Percentiles rank a stretch among this genome's conserved stretches.
phyloP scores from a whole-genome alignment of 2,888 invertebrate species.

The Chouioia cunea region DNA sequence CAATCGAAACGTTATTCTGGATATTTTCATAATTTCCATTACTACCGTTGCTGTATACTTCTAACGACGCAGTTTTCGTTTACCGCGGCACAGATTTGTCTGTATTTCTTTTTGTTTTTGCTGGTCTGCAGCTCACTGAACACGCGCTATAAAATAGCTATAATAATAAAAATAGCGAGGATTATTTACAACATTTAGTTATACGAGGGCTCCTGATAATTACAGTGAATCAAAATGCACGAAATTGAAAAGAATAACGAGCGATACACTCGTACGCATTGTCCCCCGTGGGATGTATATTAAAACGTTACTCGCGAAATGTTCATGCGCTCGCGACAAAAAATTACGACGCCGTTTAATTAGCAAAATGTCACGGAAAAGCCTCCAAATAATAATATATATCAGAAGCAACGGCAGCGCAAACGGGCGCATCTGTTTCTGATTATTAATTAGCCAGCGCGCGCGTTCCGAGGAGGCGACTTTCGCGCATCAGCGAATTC shows the following conservation, averaged over 20 bases:
- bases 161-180: slow-evolving; percentile 1
- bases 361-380: slow-evolving; percentile 44
- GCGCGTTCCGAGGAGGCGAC: slow-evolving; percentile 9
- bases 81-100: too few species aligned
- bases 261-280: too few species aligned
- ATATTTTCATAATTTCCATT: too few species aligned
- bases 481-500: too few species aligned
- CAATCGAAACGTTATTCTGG: too few species aligned
- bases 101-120: too few species aligned
- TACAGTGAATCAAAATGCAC: too few species aligned
- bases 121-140: neutral
- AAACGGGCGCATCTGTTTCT: slow-evolving; percentile 66
- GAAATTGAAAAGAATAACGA: too few species aligned
- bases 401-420: slow-evolving; percentile 49
- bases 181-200: neutral
- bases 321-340: slow-evolving; percentile 27
- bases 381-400: slow-evolving; percentile 64
- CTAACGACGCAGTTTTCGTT: too few species aligned
- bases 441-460: slow-evolving; percentile 65
- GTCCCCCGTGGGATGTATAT: too few species aligned
- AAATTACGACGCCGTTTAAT: slow-evolving; percentile 32
- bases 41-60: too few species aligned
- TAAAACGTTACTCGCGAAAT: neutral
- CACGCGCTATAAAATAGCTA: neutral
- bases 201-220: neutral